These are phyloP conservation scores for Plemyria rubiginata DNA, from an alignment of 2,888 invertebrate species.

Conservation along the genomic window DNA sequence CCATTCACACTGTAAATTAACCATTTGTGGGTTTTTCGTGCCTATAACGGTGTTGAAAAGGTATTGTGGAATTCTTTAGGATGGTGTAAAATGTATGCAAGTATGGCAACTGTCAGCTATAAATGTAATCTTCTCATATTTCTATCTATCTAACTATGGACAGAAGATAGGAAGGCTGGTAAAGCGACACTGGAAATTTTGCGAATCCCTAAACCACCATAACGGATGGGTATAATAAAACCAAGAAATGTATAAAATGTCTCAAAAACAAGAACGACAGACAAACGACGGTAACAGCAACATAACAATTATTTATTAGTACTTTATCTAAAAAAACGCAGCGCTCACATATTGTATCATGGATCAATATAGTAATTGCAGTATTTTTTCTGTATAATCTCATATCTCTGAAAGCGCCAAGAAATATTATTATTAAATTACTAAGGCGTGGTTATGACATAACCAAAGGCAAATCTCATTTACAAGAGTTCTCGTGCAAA, in stretches of 20 bases:
- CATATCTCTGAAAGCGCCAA: not conserved
- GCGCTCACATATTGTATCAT: no score
- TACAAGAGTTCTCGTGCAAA: constrained; percentile 27
- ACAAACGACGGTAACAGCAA: no score
- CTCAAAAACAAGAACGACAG: no score
- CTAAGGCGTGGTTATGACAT: constrained; percentile 23
- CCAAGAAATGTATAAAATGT: no score
- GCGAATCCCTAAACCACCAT: no score
- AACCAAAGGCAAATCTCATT: constrained; percentile 18
- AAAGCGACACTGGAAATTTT: no score
- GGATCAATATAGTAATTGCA: not conserved
- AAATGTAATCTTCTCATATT: constrained; percentile 1
- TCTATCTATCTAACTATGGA: not conserved
- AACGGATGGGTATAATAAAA: no score
- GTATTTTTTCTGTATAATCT: not conserved
- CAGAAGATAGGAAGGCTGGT: no score
- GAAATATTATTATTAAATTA: constrained; percentile 14
- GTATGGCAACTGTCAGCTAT: constrained; percentile 13
- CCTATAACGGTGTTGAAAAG: constrained; percentile 33
- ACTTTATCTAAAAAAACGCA: no score
- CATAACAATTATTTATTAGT: no score
- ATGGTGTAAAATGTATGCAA: constrained; percentile 24
- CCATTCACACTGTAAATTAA: constrained; percentile 39
- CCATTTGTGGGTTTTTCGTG: constrained; percentile 34
- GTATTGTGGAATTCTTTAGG: constrained; percentile 21